Evolutionary conservation across 2,888 invertebrate genomes (phyloP).

Genomic region (Arge pagana): DNA sequence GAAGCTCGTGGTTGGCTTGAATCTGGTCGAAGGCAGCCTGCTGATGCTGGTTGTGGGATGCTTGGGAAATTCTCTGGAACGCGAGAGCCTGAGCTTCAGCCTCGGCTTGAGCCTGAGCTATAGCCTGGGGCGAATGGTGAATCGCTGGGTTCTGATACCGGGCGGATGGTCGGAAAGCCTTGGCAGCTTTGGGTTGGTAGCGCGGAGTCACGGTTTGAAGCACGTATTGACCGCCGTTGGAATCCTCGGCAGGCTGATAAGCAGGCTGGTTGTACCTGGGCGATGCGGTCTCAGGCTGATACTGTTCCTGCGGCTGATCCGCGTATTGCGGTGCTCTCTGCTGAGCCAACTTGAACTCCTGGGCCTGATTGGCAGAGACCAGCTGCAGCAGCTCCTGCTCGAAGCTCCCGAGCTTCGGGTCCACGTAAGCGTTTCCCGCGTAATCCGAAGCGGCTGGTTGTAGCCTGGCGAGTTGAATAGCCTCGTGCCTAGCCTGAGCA

Average conservation of each 20-base stretch:
- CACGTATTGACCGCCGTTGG: conserved; percentile 34
- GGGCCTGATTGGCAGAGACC: conserved; percentile 51
- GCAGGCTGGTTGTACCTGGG: conserved; percentile 40
- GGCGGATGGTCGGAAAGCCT: conserved; percentile 39
- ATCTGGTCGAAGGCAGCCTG: conserved; percentile 50
- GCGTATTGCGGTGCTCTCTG: conserved; percentile 33
- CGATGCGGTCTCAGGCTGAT: conserved; percentile 46
- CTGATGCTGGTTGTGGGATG: conserved; percentile 48
- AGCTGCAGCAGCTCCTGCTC: conserved; percentile 51
- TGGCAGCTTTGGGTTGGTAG: conserved; percentile 34
- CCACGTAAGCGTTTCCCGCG: conserved; percentile 37
- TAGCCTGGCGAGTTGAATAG: conserved; percentile 38
- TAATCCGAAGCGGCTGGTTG: conserved; percentile 36
- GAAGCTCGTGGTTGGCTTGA: conserved; percentile 45
- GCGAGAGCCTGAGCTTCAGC: conserved; percentile 52
- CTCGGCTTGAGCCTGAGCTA: conserved; percentile 48
- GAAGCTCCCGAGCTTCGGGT: conserved; percentile 50
- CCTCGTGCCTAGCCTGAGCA: conserved; percentile 43
- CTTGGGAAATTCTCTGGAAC: conserved; percentile 50
- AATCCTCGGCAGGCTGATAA: conserved; percentile 40
- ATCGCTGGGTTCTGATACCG: conserved; percentile 34
- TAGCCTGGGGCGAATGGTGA: conserved; percentile 38
- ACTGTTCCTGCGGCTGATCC: conserved; percentile 48
- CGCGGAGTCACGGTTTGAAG: conserved; percentile 34
- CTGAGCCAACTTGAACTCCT: conserved; percentile 47